Conservation (phyloP, 2,113 vertebrate species). For the Camarhynchus parvulus region DNA sequence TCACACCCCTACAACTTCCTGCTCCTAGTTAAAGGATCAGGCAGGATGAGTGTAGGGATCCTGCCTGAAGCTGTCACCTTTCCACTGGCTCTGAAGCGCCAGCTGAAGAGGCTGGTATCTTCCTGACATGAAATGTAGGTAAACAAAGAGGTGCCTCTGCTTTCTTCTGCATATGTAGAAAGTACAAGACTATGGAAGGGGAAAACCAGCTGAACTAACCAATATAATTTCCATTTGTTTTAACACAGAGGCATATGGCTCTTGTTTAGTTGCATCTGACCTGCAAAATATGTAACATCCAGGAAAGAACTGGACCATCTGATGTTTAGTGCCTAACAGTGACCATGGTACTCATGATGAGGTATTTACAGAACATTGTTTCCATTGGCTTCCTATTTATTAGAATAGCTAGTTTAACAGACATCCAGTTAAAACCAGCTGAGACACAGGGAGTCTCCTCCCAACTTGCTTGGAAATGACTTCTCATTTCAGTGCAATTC, state of each 20-base stretch:
- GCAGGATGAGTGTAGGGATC: not conserved
- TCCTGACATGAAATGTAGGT: not conserved
- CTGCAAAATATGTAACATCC: fast-evolving
- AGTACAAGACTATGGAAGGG: not conserved
- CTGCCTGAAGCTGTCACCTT: not conserved
- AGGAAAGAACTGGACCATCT: not conserved
- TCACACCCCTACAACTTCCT: fast-evolving
- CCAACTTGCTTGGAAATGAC: not conserved
- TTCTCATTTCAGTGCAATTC: not conserved
- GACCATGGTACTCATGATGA: not conserved
- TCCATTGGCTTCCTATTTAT: not conserved
- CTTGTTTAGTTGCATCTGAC: not conserved
- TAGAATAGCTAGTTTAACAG: not conserved
- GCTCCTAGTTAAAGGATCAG: not conserved
- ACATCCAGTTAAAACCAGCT: not conserved
- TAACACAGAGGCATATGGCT: fast-evolving
- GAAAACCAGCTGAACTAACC: not conserved
- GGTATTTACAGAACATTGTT: not conserved
- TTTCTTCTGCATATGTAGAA: not conserved
- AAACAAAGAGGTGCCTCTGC: not conserved
- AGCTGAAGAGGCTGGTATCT: not conserved
- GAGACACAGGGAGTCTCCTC: not conserved
- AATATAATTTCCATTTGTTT: not conserved
- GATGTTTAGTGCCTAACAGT: not conserved
- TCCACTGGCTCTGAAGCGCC: not conserved